phyloP scores from a whole-genome alignment of 2,797 vertebrate genomes.

The Eupleurogrammus muticus region DNA sequence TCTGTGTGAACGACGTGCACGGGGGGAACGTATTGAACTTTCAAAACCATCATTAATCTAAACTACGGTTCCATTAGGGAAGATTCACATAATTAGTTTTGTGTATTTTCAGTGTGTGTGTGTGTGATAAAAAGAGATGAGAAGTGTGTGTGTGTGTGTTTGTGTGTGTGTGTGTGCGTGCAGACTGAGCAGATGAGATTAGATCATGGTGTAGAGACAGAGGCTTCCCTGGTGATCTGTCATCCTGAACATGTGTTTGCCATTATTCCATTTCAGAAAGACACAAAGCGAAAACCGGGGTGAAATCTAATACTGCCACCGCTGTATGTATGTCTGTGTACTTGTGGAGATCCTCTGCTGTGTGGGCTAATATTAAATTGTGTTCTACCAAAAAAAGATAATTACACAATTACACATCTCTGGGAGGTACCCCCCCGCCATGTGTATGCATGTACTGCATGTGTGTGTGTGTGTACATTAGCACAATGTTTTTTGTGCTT shows the following conservation, averaged over 20 bases:
- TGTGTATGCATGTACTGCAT: conserved; percentile 23
- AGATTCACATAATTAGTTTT: conserved; percentile 84
- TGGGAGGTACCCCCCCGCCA: conserved; percentile 53
- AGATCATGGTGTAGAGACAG: conserved; percentile 77
- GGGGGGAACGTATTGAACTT: conserved; percentile 82
- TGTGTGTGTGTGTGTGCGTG: conserved; percentile 33
- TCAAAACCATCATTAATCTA: conserved; percentile 84
- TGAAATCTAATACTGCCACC: conserved; percentile 68
- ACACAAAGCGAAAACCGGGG: conserved; percentile 76
- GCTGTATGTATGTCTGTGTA: conserved; percentile 33
- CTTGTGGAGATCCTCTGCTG: conserved; percentile 44
- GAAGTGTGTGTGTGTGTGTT: conserved; percentile 18
- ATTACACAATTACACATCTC: conserved; percentile 72
- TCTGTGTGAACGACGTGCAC: conserved; percentile 69
- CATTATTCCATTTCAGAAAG: conserved; percentile 79
- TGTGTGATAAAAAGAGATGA: conserved; percentile 3
- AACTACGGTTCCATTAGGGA: conserved; percentile 82
- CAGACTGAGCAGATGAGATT: conserved; percentile 75
- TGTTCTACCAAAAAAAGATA: conserved; percentile 60
- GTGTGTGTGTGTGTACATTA: conserved; percentile 32
- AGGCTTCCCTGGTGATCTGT: conserved; percentile 80
- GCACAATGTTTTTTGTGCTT: conserved; percentile 41
- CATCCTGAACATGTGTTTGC: conserved; percentile 80
- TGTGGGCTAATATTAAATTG: conserved; percentile 62
- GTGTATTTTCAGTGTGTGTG: conserved; percentile 34